A percentile compares a stretch with the other conserved stretches of the same genome.
Conservation (phyloP, 2,113 vertebrate genomes). For the Dendrocopos noguchii region DNA sequence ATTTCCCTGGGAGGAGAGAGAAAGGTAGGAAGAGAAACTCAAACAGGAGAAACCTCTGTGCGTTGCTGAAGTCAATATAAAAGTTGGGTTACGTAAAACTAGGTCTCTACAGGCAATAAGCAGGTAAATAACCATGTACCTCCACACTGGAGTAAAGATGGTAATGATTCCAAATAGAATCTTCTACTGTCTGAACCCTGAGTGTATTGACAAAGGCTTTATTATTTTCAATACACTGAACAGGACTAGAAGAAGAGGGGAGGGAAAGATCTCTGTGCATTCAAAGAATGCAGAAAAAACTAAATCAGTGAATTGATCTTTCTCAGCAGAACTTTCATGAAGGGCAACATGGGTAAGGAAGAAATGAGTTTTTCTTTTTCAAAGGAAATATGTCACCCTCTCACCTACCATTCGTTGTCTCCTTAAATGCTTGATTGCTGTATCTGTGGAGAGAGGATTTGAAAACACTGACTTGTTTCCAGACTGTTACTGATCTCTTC, state of each 20-base stretch:
- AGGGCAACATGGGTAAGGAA: background rate
- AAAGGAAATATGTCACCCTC: background rate
- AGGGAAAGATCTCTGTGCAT: accelerated
- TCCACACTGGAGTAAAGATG: background rate
- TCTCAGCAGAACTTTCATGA: background rate
- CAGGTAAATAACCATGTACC: background rate
- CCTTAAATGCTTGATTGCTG: slow-evolving; percentile 14
- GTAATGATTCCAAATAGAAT: background rate
- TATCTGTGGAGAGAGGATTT: background rate
- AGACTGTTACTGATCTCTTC: background rate
- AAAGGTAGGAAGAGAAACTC: background rate
- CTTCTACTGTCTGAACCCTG: background rate
- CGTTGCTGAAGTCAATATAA: background rate
- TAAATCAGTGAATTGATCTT: slow-evolving; percentile 5
- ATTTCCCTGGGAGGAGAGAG: background rate
- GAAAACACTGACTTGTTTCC: background rate
- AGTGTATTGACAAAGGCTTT: background rate
- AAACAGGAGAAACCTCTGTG: background rate
- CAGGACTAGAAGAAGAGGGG: background rate
- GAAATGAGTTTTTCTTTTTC: background rate
- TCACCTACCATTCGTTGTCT: background rate
- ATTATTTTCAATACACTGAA: background rate
- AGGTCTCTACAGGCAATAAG: background rate
- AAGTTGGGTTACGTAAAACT: background rate
- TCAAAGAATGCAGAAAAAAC: background rate